Evolutionary conservation across 2,888 invertebrate species (phyloP).

Genomic region (Mythimna impura): DNA sequence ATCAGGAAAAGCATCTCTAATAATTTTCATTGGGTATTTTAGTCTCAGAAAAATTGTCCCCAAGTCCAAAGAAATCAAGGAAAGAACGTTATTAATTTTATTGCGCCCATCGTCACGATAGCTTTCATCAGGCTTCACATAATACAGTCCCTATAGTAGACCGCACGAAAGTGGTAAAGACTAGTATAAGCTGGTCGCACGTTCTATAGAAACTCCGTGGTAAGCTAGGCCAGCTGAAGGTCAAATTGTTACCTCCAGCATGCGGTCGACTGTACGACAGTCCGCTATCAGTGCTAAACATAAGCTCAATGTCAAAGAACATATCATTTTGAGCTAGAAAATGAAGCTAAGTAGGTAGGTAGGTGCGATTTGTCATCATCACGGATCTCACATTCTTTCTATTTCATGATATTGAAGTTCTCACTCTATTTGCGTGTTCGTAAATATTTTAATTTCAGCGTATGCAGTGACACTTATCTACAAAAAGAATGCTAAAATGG

Average conservation of each 20-base stretch:
- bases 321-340: neutral
- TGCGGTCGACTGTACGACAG: neutral
- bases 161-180: neutral
- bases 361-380: no score
- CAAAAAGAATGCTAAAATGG: constrained; percentile 9
- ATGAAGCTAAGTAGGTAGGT: neutral
- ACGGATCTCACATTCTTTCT: no score
- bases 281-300: neutral
- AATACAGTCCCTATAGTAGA: neutral
- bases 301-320: neutral
- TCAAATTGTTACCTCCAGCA: neutral
- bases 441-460: constrained; percentile 12
- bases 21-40: neutral
- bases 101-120: constrained; percentile 15
- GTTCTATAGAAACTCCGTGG: neutral
- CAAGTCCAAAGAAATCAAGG: constrained; percentile 2
- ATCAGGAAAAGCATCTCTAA: neutral
- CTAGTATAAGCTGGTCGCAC: neutral
- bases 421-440: neutral
- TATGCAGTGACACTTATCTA: constrained; percentile 11
- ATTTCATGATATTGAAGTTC: no score
- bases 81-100: constrained; percentile 13
- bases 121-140: constrained; percentile 11
- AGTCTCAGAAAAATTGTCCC: constrained; percentile 26
- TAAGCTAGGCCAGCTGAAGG: neutral